Evolutionary conservation across 1,140 invertebrate genomes (phyloP).

Genomic region (Temnothorax curvispinosus): DNA sequence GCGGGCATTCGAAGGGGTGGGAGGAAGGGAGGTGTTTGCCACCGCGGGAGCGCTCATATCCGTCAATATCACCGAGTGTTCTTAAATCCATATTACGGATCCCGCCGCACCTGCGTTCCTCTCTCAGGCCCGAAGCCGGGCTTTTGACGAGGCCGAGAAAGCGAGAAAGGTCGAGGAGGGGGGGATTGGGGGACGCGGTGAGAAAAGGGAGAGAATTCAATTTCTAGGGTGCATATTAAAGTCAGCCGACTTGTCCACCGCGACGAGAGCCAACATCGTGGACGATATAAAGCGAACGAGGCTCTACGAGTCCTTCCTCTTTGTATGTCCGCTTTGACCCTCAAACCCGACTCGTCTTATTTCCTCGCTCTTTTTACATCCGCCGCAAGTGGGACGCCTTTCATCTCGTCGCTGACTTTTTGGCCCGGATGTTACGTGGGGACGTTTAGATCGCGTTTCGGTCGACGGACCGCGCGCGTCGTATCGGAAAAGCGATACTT

Average conservation of each 20-base stretch:
- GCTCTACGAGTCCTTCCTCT: constrained; percentile 69
- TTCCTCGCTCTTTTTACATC: constrained; percentile 45
- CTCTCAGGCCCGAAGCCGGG: constrained; percentile 51
- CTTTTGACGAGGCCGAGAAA: constrained; percentile 43
- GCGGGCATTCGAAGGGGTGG: background rate
- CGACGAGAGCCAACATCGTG: constrained; percentile 59
- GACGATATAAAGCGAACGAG: constrained; percentile 65
- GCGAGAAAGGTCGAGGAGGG: background rate
- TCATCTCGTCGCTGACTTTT: constrained; percentile 55
- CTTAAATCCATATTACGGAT: constrained; percentile 74
- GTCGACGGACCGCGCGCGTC: background rate
- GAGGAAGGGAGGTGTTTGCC: constrained; percentile 44
- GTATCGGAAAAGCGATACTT: constrained; percentile 27
- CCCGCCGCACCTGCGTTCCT: constrained; percentile 70
- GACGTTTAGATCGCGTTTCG: constrained; percentile 19
- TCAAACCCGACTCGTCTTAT: constrained; percentile 29
- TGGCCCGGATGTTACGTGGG: constrained; percentile 9
- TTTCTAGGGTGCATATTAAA: constrained; percentile 82
- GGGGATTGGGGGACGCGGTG: background rate
- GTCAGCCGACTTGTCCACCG: constrained; percentile 76
- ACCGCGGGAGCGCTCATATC: constrained; percentile 66
- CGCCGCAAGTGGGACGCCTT: constrained; percentile 62
- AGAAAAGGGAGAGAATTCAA: constrained; percentile 75
- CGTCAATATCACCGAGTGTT: constrained; percentile 72
- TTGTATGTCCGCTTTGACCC: constrained; percentile 55